Conservation (phyloP, 2,888 invertebrate species). For the Cephus spinipes region DNA sequence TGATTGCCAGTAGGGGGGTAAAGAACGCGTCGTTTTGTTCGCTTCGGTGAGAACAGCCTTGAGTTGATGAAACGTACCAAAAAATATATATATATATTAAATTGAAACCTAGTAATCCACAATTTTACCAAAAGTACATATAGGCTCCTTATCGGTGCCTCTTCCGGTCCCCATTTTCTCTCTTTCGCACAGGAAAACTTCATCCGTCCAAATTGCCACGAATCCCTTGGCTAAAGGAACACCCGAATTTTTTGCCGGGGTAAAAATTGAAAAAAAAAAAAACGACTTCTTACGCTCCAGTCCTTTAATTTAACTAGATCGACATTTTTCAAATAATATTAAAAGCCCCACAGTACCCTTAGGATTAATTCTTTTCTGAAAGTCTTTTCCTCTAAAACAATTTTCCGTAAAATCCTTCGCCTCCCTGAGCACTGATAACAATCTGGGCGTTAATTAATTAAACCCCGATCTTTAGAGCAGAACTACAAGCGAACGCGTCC, state of each 20-base stretch:
- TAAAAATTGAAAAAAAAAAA: background rate
- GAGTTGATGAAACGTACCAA: background rate
- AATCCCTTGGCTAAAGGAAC: background rate
- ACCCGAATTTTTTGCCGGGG: background rate
- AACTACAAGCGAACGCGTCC: too few relatives aligned
- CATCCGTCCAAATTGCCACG: background rate
- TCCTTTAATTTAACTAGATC: background rate
- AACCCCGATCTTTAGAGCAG: too few relatives aligned
- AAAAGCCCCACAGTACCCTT: background rate
- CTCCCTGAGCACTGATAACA: background rate
- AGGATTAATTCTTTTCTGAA: background rate
- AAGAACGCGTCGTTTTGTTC: background rate
- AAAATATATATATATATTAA: background rate
- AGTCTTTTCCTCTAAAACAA: background rate
- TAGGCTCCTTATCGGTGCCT: background rate
- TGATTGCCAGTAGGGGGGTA: conserved; percentile 20
- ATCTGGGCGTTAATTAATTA: background rate
- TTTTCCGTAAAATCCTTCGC: background rate
- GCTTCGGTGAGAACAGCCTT: background rate
- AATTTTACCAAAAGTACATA: background rate
- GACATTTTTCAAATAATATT: background rate
- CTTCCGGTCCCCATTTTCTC: background rate
- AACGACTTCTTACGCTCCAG: background rate
- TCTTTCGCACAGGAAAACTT: background rate
- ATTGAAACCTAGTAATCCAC: background rate